Evolutionary conservation across 1,140 invertebrate genomes (phyloP), one percentile per base, ranked within the genome.

Genomic region (Plectrocnemia conspersa): DNA sequence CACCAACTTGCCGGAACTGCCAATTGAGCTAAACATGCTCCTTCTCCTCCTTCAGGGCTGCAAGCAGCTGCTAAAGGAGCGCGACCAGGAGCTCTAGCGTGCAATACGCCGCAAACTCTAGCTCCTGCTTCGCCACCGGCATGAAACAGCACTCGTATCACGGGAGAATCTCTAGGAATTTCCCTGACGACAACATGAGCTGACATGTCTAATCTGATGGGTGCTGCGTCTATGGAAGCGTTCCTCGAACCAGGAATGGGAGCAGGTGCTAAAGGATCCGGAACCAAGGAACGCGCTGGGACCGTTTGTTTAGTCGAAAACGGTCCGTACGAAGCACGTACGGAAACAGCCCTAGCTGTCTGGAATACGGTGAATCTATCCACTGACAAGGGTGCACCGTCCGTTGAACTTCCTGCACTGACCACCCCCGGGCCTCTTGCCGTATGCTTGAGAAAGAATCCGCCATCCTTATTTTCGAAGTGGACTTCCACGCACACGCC

Each of bases 251-350:
- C 59, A 13, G 49, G 49, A 9, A 50, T 11, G 0, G 59, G 55
- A 10, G 53, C 52, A 15, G 53, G 72, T 56, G 74, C 84, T 56
- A 88, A 70, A 0, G 86, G 83, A 67, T 90, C 88, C 0, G 88
- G 88, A 10, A 91, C 86, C 52, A 90, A 82, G 64, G 89, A 89
- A n/a, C 88, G 76, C 0, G 89, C 88, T n/a, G 90, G 90, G 11
- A 94, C 89, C 1, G 89, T 93, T 71, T 94, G 90, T 64, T 93
- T 93, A 22, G 90, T 93, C 56, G 88, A 91, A 72, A 94, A 94
- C 1, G 91, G 91, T 2, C 92, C 92, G 64, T 93, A 94, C 4
- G 86, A 90, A 6, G 91, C 90, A 11, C 89, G 75, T 3, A 95
- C 85, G 0, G 89, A 91, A 1, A 89, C 87, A 4, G 91, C 88